Evolutionary conservation across 2,888 invertebrate species (phyloP), one percentile per base, ranked within the genome.

Genomic region (Eurois occulta): DNA sequence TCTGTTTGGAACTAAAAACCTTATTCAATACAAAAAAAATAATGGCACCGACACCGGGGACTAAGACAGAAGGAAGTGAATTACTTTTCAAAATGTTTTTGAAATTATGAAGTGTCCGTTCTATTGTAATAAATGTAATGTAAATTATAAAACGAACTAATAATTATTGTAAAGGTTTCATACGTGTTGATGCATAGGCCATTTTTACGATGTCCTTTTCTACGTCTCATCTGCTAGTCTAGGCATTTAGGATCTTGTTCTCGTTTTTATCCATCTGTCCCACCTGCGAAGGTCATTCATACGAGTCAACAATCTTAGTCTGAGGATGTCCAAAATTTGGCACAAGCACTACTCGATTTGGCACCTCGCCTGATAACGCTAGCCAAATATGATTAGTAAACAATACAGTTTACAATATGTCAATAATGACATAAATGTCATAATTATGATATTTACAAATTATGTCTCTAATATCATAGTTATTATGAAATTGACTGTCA

Each of bases 241-340:
- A 24, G 10, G 58, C 35, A 24, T 43, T n/a, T 48, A 6, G 16
- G 10, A 75, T 80, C 58, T 10, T 58, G 65, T 16, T 72, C 32
- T 80, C 60, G 52, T 67, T 77, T 75, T 67, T 64, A 72, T 65
- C 35, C 10, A 71, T 41, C 35, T 16, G 35, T 58, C 72, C 64
- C 75, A 85, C 65, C 73, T 81, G 77, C 13, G 80, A 86, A 83
- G 84, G 81, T 67, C 75, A 72, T 64, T 78, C 41, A 72, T 66
- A 76, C 78, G 64, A 84, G 86, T 86, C 83, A 85, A 87, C 83
- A 86, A 76, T 88, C 84, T 85, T 65, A 67, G 86, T 80, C 83
- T 78, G 81, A 77, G 66, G 76, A 76, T 81, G 81, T 86, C 81
- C 86, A 86, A 82, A 81, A 84, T 87, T 87, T 87, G 87, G 86